These are phyloP conservation scores for Drosophila macrothrix DNA, from an alignment of 2,888 invertebrate species.

Conservation along the genomic window DNA sequence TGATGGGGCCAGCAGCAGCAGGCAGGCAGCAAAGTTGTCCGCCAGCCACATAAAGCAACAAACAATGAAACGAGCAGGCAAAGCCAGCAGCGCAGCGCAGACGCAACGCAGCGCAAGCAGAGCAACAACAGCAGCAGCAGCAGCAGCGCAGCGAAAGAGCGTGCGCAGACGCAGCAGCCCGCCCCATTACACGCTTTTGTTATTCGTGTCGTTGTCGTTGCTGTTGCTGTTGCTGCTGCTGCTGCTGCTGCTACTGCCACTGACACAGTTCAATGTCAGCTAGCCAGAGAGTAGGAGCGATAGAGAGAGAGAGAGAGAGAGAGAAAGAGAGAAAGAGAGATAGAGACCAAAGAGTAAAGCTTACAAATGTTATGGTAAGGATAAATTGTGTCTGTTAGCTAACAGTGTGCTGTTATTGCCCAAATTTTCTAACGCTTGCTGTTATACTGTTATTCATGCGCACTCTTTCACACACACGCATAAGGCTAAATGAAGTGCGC, in stretches of 20 bases:
- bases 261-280: constrained; percentile 75
- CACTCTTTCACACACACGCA: not conserved
- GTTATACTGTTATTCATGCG: not conserved
- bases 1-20: constrained; percentile 44
- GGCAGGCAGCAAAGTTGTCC: constrained; percentile 45
- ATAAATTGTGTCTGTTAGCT: constrained; percentile 31
- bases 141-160: constrained; percentile 30
- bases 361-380: constrained; percentile 40
- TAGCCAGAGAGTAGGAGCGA: constrained; percentile 18
- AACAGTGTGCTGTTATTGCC: constrained; percentile 37
- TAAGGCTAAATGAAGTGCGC: constrained; percentile 38
- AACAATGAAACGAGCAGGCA: constrained; percentile 35
- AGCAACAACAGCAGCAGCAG: constrained; percentile 46
- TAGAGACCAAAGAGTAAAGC: constrained; percentile 19
- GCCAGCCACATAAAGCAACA: constrained; percentile 32
- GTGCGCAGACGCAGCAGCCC: constrained; percentile 58
- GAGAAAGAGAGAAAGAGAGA: not conserved
- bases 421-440: constrained; percentile 11
- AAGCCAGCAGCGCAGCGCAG: constrained; percentile 26
- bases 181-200: constrained; percentile 61
- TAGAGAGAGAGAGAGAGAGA: constrained; percentile 17
- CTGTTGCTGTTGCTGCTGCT: constrained; percentile 41
- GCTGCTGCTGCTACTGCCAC: constrained; percentile 56
- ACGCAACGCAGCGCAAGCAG: constrained; percentile 52
- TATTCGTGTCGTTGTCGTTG: constrained; percentile 27